Conservation (phyloP, 2,797 vertebrate genomes). For the Acanthornis magna region DNA sequence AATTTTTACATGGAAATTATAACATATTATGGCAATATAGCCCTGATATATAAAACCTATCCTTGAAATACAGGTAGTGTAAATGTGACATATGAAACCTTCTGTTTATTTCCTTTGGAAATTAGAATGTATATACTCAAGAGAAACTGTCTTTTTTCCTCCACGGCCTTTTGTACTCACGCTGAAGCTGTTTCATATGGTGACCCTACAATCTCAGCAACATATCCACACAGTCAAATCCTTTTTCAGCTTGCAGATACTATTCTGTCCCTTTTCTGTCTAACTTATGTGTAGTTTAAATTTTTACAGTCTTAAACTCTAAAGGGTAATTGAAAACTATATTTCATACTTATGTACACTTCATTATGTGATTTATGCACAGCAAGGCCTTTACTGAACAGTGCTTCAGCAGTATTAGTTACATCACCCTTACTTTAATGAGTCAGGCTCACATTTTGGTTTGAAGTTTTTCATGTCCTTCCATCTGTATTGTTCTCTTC, state of each 20-base stretch:
- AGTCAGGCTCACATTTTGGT: neutral
- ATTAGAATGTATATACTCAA: neutral
- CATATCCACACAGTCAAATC: neutral
- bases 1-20: neutral
- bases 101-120: neutral
- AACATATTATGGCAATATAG: neutral
- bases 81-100: neutral
- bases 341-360: neutral
- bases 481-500: neutral
- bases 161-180: neutral
- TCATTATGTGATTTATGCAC: neutral
- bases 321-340: neutral
- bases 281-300: neutral
- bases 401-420: neutral
- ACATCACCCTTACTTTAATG: neutral
- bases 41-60: neutral
- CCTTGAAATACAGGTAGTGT: neutral
- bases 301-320: neutral
- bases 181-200: neutral
- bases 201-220: neutral
- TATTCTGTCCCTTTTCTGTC: neutral
- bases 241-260: neutral
- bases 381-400: neutral
- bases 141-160: neutral
- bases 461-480: neutral